Base-by-base conservation (phyloP, 2,797 vertebrate species). In the Sebastes iracundus region DNA sequence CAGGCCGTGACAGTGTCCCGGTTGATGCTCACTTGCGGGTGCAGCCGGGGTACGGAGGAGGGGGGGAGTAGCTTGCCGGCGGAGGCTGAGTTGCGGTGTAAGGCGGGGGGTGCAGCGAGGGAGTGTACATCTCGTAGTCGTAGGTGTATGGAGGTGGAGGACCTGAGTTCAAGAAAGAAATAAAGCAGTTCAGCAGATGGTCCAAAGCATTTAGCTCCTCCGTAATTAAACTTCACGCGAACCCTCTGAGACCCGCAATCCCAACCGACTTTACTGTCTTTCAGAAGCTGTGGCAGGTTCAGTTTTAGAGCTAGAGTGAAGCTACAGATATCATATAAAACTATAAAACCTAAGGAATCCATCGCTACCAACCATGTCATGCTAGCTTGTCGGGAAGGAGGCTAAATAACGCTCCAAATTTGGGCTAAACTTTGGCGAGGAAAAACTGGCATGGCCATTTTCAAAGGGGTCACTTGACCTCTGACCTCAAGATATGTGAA, bases 1-100 rank as follows among this genome's bases (percentile, higher is more conserved):
- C 46, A 49, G 53, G 59, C 53, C 25, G 5, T 6, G 18, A 23
- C 5, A 33, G 52, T 7, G 46, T 28, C 55, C 18, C 3, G 1
- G 46, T 49, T 7, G 38, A 14, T 7, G 62, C 58, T 93, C 90
- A 97, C 91, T 98, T 99, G 78, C 93, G 93, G 82, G 92, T 92
- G 86, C 91, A 96, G 61, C 97, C 97, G 1, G 97, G 96, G 69
- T 98, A 98, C 0, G 97, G 97, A 80, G 97, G 97, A 2, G 97
- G 97, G 2, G 97, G 96, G 3, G 97, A 96, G 86, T 93, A 95
- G 81, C 91, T 96, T 52, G 90, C 86, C 0, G 92, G 90, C 68
- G 81, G 79, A 75, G 96, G 94, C 77, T 96, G 96, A 7, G 95
- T 91, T 0, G 97, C 94, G 7, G 96, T 97, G 75, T 98, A 99